These are phyloP conservation scores for Psylliodes chrysocephalus DNA, from an alignment of 2,888 invertebrate genomes.

Conservation along the genomic window DNA sequence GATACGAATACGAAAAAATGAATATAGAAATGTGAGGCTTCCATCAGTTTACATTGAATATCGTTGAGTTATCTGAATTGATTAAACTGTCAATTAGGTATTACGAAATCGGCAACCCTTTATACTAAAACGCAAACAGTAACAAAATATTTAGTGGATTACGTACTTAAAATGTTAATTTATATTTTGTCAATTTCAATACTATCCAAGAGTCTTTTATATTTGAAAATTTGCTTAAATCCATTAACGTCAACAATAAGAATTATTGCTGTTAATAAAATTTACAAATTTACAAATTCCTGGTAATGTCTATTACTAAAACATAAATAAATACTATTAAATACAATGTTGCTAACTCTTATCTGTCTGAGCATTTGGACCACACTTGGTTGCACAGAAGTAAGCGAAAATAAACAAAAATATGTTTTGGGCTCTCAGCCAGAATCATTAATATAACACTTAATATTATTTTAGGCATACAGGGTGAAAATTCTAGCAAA, in stretches of 20 bases:
- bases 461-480: conserved; percentile 11
- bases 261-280: conserved; percentile 2
- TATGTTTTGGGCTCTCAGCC: conserved; percentile 27
- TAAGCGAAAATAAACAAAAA: conserved; percentile 28
- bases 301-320: conserved; percentile 10
- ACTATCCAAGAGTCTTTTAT: no score
- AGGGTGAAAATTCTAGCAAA: not conserved
- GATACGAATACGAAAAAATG: conserved; percentile 7
- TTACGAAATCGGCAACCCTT: no score
- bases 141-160: no score
- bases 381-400: conserved; percentile 25
- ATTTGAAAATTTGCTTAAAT: no score
- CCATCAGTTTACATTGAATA: not conserved
- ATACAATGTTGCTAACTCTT: conserved; percentile 27
- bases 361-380: conserved; percentile 17
- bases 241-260: not conserved
- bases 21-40: not conserved
- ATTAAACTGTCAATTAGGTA: no score
- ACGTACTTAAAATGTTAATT: no score
- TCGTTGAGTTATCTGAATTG: no score
- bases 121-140: no score
- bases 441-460: conserved; percentile 20
- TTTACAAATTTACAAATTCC: not conserved
- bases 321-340: conserved; percentile 8
- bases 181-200: no score